Conservation (phyloP, 1,140 invertebrate species). For the Penaeus chinensis region DNA sequence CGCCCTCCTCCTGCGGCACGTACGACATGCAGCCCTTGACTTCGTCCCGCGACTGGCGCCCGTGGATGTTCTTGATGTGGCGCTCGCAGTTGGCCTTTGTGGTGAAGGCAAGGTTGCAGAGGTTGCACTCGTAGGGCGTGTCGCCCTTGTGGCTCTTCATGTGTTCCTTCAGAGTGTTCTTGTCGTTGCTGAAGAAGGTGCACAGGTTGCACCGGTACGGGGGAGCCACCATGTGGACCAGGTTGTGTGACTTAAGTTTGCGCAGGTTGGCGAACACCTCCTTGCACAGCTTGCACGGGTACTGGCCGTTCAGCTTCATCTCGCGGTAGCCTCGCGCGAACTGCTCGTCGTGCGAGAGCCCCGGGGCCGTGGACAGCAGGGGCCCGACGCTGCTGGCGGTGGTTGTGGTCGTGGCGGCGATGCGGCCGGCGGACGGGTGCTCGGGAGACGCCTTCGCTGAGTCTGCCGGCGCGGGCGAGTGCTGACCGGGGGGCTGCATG, state of each 20-base stretch:
- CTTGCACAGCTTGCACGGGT: conserved; percentile 87
- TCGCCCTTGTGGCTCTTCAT: conserved; percentile 95
- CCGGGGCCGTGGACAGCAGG: conserved; percentile 14
- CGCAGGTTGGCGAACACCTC: conserved; percentile 88
- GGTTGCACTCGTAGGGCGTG: conserved; percentile 90
- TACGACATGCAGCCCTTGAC: conserved; percentile 80
- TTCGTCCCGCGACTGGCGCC: conserved; percentile 84
- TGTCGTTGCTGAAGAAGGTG: conserved; percentile 87
- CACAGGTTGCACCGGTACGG: conserved; percentile 93
- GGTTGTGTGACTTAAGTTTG: conserved; percentile 88
- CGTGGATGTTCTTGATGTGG: conserved; percentile 81
- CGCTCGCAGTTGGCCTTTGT: conserved; percentile 90
- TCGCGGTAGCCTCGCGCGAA: conserved; percentile 70
- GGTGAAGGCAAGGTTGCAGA: conserved; percentile 96
- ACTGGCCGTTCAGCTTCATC: conserved; percentile 88
- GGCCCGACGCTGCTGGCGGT: conserved; percentile 9
- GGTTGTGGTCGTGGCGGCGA: conserved; percentile 18
- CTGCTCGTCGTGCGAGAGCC: conserved; percentile 60
- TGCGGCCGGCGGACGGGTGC: conserved; percentile 64
- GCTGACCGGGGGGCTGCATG: conserved; percentile 32
- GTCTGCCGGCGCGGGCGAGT: conserved; percentile 65
- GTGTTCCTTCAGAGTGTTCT: conserved; percentile 88
- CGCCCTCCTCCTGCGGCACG: conserved; percentile 54
- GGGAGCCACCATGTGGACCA: conserved; percentile 71
- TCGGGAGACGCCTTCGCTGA: conserved; percentile 65